Conservation (phyloP, 2,888 invertebrate genomes). For the Lasioglossum villosulum region DNA sequence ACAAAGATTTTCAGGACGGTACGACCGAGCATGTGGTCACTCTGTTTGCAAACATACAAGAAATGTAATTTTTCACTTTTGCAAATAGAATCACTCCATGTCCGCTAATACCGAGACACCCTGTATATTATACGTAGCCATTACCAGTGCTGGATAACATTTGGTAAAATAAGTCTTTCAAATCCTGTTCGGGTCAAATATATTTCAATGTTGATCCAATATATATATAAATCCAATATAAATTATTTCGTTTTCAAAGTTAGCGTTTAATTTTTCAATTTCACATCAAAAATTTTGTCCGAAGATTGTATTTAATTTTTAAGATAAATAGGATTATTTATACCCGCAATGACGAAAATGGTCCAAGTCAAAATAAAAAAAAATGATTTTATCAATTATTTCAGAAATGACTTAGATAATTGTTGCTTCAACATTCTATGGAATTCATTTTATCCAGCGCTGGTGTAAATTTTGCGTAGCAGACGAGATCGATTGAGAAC, state of each 20-base stretch:
- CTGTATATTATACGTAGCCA: not conserved
- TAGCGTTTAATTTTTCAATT: too few species aligned
- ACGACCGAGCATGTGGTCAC: not conserved
- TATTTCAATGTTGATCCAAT: too few species aligned
- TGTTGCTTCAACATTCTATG: too few species aligned
- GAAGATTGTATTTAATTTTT: too few species aligned
- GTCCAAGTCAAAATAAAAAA: too few species aligned
- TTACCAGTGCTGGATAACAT: not conserved
- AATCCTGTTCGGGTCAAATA: not conserved
- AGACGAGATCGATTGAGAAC: not conserved
- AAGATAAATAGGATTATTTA: too few species aligned
- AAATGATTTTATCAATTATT: too few species aligned
- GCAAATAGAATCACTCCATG: not conserved
- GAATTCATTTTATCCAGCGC: not conserved
- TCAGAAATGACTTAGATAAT: too few species aligned
- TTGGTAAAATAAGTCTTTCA: not conserved
- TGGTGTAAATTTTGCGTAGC: slow-evolving; percentile 4
- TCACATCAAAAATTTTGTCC: too few species aligned
- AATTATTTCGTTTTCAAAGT: too few species aligned
- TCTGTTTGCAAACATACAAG: not conserved
- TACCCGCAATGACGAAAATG: too few species aligned
- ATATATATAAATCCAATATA: too few species aligned
- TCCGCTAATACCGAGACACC: not conserved
- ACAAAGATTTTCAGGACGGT: not conserved
- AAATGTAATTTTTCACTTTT: not conserved